A percentile compares a stretch with the other conserved stretches of the same genome.
These are phyloP conservation scores for Theocolax elegans DNA, from an alignment of 1,140 invertebrate genomes.

Conservation along the genomic window DNA sequence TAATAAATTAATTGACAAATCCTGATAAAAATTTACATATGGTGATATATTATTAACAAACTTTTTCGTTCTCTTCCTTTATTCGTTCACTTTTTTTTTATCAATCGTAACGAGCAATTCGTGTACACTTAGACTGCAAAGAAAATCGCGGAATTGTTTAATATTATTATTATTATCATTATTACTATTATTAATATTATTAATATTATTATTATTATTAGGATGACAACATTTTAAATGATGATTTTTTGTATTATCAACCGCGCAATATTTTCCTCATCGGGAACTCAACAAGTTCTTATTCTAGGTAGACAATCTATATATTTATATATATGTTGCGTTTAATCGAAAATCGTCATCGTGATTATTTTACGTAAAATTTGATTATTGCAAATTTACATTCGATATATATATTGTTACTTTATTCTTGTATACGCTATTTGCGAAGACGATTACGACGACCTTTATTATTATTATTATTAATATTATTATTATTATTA, in stretches of 20 bases:
- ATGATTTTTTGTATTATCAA: too few species aligned
- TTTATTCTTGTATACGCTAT: conserved; percentile 19
- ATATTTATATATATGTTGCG: background rate
- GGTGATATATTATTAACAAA: background rate
- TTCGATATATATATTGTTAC: conserved; percentile 26
- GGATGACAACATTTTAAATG: too few species aligned
- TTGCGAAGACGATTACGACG: conserved; percentile 7
- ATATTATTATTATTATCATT: too few species aligned
- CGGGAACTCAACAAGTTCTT: too few species aligned
- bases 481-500: conserved; percentile 47
- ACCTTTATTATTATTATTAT: conserved; percentile 46
- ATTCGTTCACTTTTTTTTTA: too few species aligned
- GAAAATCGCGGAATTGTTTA: background rate
- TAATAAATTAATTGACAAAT: background rate
- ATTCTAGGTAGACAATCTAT: too few species aligned
- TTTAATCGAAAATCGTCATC: background rate
- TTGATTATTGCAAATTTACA: conserved; percentile 21
- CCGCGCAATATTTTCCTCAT: background rate
- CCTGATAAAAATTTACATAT: conserved; percentile 5
- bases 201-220: too few species aligned
- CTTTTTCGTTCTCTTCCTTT: too few species aligned
- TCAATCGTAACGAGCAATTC: background rate
- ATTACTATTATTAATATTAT: too few species aligned
- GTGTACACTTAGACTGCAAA: conserved; percentile 5
- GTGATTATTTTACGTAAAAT: conserved; percentile 24